A percentile compares a stretch with the other conserved stretches of the same genome.
phyloP scores from a whole-genome alignment of 2,888 invertebrate genomes.

The Trichacis sp. region DNA sequence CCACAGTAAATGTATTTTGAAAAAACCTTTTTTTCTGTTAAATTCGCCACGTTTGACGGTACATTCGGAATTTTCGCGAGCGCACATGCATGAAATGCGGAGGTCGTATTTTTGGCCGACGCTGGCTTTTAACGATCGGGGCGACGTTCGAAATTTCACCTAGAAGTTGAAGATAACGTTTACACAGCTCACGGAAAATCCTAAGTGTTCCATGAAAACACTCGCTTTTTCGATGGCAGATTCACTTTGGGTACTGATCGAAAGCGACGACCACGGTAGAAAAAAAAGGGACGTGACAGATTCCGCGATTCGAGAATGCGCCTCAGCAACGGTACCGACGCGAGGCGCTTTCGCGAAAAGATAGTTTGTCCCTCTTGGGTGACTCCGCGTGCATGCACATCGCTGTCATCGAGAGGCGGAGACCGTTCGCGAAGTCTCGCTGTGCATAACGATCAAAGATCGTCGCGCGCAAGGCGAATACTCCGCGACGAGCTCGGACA shows the following conservation, averaged over 20 bases:
- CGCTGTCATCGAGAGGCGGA: slow-evolving; percentile 48
- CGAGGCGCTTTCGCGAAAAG: slow-evolving; percentile 42
- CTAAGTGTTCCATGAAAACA: too few species aligned
- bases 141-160: background rate
- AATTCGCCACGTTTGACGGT: slow-evolving; percentile 17
- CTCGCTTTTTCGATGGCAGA: too few species aligned
- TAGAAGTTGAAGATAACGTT: too few species aligned
- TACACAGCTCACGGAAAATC: background rate
- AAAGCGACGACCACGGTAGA: too few species aligned
- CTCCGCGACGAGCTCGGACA: slow-evolving; percentile 26
- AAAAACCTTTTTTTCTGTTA: too few species aligned
- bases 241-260: too few species aligned
- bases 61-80: background rate
- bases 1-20: too few species aligned
- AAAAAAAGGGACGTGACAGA: slow-evolving; percentile 55
- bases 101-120: slow-evolving; percentile 40
- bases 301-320: slow-evolving; percentile 49
- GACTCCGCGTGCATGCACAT: slow-evolving; percentile 42
- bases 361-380: slow-evolving; percentile 33
- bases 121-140: background rate
- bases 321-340: slow-evolving; percentile 47
- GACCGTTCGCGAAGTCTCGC: slow-evolving; percentile 44
- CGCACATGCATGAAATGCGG: slow-evolving; percentile 15
- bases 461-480: slow-evolving; percentile 4
- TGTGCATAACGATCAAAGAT: slow-evolving; percentile 49